Conservation (phyloP, 2,888 invertebrate genomes). For the Idaea dimidiata region DNA sequence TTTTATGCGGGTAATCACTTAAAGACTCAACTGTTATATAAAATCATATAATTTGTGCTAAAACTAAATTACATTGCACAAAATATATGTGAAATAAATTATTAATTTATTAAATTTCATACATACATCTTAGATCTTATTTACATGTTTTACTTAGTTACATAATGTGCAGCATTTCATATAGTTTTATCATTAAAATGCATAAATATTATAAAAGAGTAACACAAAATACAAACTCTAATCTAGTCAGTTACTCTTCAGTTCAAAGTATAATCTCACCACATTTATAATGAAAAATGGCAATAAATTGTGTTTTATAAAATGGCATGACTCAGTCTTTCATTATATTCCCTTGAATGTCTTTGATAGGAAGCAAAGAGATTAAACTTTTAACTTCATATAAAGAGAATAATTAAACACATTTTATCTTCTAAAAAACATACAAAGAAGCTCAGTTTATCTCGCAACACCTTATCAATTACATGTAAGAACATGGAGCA, state of each 20-base stretch:
- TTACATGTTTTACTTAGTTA: constrained; percentile 57
- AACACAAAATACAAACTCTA: constrained; percentile 48
- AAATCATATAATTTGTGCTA: constrained; percentile 59
- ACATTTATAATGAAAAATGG: constrained; percentile 53
- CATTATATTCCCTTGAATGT: constrained; percentile 41
- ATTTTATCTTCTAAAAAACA: too few species aligned
- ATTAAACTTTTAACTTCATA: too few species aligned
- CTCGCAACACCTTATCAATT: too few species aligned
- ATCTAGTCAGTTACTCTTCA: constrained; percentile 67
- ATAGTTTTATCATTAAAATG: constrained; percentile 41
- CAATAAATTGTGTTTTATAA: constrained; percentile 57
- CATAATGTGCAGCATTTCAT: constrained; percentile 44
- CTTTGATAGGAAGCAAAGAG: constrained; percentile 39
- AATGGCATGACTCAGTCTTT: constrained; percentile 77
- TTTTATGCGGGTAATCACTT: constrained; percentile 36
- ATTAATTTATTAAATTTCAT: constrained; percentile 26
- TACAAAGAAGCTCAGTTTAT: too few species aligned
- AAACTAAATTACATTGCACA: constrained; percentile 28
- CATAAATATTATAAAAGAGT: constrained; percentile 46
- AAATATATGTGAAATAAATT: constrained; percentile 19
- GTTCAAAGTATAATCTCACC: constrained; percentile 44
- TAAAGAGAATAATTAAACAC: too few species aligned
- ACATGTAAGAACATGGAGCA: too few species aligned
- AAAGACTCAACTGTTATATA: constrained; percentile 54
- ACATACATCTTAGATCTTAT: constrained; percentile 36